Base-by-base conservation (phyloP, 2,797 vertebrate species). In the Microctenopoma steveboyesi region DNA sequence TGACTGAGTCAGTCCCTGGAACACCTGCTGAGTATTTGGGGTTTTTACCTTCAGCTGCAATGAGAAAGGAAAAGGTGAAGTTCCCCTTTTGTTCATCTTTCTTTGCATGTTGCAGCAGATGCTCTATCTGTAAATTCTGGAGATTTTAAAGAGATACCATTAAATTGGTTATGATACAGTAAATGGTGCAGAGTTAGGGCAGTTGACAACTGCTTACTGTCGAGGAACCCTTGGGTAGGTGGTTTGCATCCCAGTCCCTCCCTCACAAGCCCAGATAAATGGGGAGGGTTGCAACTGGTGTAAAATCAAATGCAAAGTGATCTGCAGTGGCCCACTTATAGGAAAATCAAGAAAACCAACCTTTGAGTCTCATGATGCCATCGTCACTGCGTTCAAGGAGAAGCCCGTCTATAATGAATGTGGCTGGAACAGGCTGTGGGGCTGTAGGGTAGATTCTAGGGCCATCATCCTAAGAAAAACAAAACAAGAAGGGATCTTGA, bases 371-470 rank as follows among this genome's bases (percentile, higher is more conserved):
- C 89, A 98, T 95, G 15, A 96, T 69, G 0, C 96, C 95, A 0
- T 99, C 96, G 0, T 98, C 96, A 30, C 88, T 75, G 14, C 97
- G 94, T 79, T 94, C 94, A 58, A 99, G 84, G 28, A 96, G 49
- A 4, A 98, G 1, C 7, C 93, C 93, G 42, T 97, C 95, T 57
- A 98, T 60, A 12, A 94, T 83, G 71, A 99, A 85, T 15, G 93
- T 94, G 80, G 96, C 81, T 13, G 97, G 96, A 45, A 96, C 61
- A 1, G 97, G 89, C 55, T 95, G 95, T 5, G 97, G 96, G 59
- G 96, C 95, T 0, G 96, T 97, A 0, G 96, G 95, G 76, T 98
- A 98, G 45, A 98, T 85, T 50, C 81, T 94, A 7, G 96, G 96
- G 7, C 92, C 89, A 30, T 99, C 96, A 66, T 99, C 97, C 97